These are phyloP conservation scores for Drepanosiphum platanoidis DNA, from an alignment of 2,888 invertebrate genomes.

Conservation along the genomic window DNA sequence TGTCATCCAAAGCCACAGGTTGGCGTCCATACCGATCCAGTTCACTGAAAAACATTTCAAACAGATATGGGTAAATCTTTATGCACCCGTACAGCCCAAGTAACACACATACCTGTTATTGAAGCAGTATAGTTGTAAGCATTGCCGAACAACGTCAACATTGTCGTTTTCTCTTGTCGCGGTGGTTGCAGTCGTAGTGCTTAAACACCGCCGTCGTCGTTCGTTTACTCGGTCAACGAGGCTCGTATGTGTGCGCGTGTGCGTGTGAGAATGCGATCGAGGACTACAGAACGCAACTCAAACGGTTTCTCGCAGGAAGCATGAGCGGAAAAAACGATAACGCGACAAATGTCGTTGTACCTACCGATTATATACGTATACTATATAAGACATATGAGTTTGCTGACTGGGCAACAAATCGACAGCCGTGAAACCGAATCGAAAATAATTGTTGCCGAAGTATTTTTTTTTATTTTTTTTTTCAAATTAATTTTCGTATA, in stretches of 20 bases:
- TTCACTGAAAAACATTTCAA: conserved; percentile 1
- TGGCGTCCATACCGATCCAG: conserved; percentile 71
- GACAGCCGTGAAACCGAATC: background rate
- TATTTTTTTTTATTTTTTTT: conserved; percentile 25
- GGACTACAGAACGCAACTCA: background rate
- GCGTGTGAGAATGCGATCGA: background rate
- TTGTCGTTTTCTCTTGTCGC: background rate
- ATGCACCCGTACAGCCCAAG: background rate
- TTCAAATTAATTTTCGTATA: no score
- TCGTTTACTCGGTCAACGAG: background rate
- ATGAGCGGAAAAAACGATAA: background rate
- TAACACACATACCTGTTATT: conserved; percentile 17
- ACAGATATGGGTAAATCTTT: background rate
- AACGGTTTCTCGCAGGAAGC: background rate
- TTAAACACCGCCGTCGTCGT: no score
- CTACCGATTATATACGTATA: background rate
- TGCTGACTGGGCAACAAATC: conserved; percentile 29
- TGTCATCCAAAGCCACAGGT: conserved; percentile 84
- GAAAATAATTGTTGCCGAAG: background rate
- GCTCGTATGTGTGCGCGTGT: background rate
- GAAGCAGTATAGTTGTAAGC: conserved; percentile 27
- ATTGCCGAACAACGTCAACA: conserved; percentile 21
- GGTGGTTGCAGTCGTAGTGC: no score
- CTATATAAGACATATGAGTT: background rate
- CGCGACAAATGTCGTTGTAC: background rate